Evolutionary conservation across 2,113 vertebrate species (phyloP), one percentile per base, ranked within the genome.

Genomic region (Rhizomys pruinosus): DNA sequence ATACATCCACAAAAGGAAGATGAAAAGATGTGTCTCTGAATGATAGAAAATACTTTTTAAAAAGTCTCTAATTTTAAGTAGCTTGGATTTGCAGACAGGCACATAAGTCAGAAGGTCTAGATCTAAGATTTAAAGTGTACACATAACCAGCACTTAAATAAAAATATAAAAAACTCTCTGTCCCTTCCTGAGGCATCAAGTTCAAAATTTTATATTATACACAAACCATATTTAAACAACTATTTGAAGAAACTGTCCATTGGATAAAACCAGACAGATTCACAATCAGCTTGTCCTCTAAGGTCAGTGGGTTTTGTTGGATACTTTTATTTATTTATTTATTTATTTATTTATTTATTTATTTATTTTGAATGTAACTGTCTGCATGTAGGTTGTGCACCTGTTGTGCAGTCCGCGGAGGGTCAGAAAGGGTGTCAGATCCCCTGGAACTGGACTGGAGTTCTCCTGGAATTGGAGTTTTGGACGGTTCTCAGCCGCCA

Each of bases 161-260:
- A 57, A 91, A 4, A 93, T n/a, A 79, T 47, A 15, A 78, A 69
- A 84, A 69, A 34, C 16, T 5, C 19, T 89, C 16, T 2, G 44
- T 16, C 6, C 59, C 34, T 44, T 77, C 64, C 16, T 2, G 19
- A 84, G 59, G n/a, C 39, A 76, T 47, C 44, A 61, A 8, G 11
- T 59, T 92, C 91, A 66, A 82, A 66, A 57, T 72, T n/a, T 86
- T 90, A 69, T 27, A 20, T 76, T 42, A 66, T 37, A 12, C 32
- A 73, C 19, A 64, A 3, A 32, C 17, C 7, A 29, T 82, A 91
- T 27, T 84, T 71, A 91, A 93, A 64, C 10, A 76, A 66, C 22
- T 77, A 32, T 57, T 87, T 90, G 19, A 92, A 94, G 39, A 22
- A 23, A 47, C 22, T 90, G 29, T 66, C 23, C 69, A 86, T 74